These are phyloP conservation scores for Clupea harengus DNA, from an alignment of 2,113 vertebrate genomes.

Conservation along the genomic window DNA sequence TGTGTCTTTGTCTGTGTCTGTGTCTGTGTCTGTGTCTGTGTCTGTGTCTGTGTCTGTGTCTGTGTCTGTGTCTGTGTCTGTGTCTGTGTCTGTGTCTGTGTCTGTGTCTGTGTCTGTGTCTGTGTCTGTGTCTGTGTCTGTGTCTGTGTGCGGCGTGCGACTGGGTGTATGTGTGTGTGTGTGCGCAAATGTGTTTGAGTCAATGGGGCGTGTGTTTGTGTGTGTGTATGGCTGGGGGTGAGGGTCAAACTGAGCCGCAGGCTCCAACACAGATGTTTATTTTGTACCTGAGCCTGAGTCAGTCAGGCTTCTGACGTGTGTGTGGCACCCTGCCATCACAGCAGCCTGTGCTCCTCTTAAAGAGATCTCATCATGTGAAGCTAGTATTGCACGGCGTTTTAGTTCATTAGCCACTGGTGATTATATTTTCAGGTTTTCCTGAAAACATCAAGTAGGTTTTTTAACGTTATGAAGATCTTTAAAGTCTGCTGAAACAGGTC, in stretches of 20 bases:
- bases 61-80: background rate
- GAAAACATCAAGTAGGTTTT: background rate
- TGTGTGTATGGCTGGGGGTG: background rate
- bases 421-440: background rate
- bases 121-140: background rate
- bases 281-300: background rate
- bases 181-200: too few relatives aligned
- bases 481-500: background rate
- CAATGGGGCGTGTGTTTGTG: background rate
- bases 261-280: slow-evolving; percentile 6
- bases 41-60: background rate
- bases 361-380: background rate
- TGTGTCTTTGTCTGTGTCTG: background rate
- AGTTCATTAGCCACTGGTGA: background rate
- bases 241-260: background rate
- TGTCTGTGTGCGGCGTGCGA: too few relatives aligned
- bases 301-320: background rate
- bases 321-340: background rate
- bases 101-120: too few relatives aligned
- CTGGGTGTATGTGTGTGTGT: slow-evolving; percentile 5
- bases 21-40: background rate
- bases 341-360: background rate
- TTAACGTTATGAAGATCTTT: background rate
- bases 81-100: background rate
- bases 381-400: background rate